Evolutionary conservation across 2,113 vertebrate species (phyloP), one percentile per base, ranked within the genome.

Genomic region (Formicarius rufipectus): DNA sequence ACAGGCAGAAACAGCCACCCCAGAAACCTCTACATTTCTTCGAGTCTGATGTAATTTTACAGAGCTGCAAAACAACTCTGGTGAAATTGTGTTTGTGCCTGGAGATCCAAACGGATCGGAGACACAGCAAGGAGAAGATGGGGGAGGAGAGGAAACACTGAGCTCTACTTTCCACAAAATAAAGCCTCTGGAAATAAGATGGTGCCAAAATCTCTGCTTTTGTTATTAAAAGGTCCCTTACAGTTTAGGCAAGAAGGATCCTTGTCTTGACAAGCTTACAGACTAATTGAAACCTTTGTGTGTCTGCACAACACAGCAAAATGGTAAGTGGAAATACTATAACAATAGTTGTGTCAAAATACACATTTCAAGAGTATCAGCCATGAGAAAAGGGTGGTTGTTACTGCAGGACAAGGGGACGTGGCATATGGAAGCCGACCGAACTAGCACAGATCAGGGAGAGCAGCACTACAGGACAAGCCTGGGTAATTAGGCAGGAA

Each of bases 161-260:
- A 88, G 24, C 39, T 91, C 62, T 83, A 23, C 39, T 91, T 94
- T 80, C 67, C 63, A 86, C 63, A 91, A 55, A 90, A 90, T 31
- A 86, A 77, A 47, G 44, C 79, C 59, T 80, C 68, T 94, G 92
- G 78, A 96, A 96, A 83, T 63, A 77, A 71, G 59, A 80, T 17
- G 13, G 17, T 76, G 75, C 55, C 82, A 93, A 68, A 95, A 95
- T 89, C 75, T 88, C 79, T 66, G 16, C 47, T 53, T 66, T 79
- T 95, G 40, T 79, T 80, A n/a, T 87, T 81, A 33, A 87, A 87
- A 89, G 37, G 62, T 63, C 58, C 28, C 87, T 91, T 40, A 55
- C n/a, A 58, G n/a, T 80, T 94, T 45, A 89, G 52, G 49, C 62
- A 83, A 80, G 74, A 93, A 89, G 53, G 45, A 84, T 87, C 59